phyloP scores from a whole-genome alignment of 2,888 invertebrate species.

The Drosophila pseudotalamancana region DNA sequence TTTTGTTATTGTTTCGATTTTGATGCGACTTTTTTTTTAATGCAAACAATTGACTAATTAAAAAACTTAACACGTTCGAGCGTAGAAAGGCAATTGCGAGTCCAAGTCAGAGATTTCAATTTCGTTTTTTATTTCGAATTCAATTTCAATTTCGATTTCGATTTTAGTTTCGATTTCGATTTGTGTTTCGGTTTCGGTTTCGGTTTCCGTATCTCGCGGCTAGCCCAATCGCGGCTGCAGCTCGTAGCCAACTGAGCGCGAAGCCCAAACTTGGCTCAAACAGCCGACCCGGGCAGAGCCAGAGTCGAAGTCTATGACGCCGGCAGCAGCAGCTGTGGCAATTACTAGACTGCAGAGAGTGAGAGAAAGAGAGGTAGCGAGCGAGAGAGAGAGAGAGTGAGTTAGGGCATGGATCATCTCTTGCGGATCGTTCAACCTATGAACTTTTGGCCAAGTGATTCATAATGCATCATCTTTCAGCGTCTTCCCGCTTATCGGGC shows the following conservation, averaged over 20 bases:
- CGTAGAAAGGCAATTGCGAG: conserved; percentile 39
- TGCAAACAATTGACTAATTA: conserved; percentile 33
- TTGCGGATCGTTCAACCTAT: conserved; percentile 27
- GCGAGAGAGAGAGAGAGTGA: not conserved
- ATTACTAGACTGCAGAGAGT: conserved; percentile 19
- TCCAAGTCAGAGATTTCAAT: conserved; percentile 37
- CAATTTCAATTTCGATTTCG: conserved; percentile 20
- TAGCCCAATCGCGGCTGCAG: conserved; percentile 73
- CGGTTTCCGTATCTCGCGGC: conserved; percentile 61
- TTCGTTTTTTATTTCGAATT: conserved; percentile 14
- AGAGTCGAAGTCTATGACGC: conserved; percentile 32
- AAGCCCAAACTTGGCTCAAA: conserved; percentile 40
- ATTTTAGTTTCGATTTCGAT: conserved; percentile 23
- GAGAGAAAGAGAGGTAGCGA: not conserved
- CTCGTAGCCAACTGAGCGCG: conserved; percentile 69
- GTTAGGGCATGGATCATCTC: conserved; percentile 3
- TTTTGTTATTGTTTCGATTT: conserved; percentile 26
- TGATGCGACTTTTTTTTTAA: conserved; percentile 6
- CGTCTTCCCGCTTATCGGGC: not conserved
- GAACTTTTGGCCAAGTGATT: conserved; percentile 44
- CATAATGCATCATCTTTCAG: conserved; percentile 28
- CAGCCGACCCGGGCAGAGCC: conserved; percentile 15
- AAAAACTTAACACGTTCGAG: conserved; percentile 62
- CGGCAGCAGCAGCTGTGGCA: conserved; percentile 19
- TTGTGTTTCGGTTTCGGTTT: conserved; percentile 21